Base-by-base conservation (phyloP, 2,113 vertebrate genomes). In the Chitala chitala region DNA sequence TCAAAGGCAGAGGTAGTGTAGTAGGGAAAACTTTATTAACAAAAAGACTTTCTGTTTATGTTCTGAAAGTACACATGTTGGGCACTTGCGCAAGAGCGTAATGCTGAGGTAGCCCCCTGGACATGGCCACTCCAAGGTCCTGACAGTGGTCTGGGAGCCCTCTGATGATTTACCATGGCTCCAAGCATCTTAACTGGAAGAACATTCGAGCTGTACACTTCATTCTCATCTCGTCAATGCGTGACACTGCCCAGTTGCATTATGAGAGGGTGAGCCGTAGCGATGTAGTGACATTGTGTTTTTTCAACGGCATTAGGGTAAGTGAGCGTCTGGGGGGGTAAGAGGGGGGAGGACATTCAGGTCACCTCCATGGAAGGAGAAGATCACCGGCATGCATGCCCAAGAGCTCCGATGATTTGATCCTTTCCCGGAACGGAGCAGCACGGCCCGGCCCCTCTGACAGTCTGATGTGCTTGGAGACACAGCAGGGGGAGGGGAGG, bases 401-500 rank as follows among this genome's bases (percentile, higher is more conserved):
- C 68, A 69, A 63, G 31, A 12, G 51, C 51, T 48, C 9, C 54
- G 59, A 24, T 26, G 31, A 10, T 80, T 72, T 46, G 51, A 22
- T 36, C 31, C 31, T 71, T 69, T 68, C 42, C 26, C n/a, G 29
- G 72, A 44, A 7, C 51, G 20, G 31, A 81, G 78, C 17, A 77
- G 24, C 40, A 22, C 20, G 7, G 40, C 38, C 13, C 38, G 26
- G 69, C 36, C 38, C 38, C n/a, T 53, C 31, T 24, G 33, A 31
- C 36, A 40, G 69, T 10, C 68, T 22, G 68, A 53, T 83, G 69
- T 79, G 86, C 79, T 85, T 87, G 22, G 75, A 87, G 85, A 44
- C 13, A 24, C 46, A 88, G 89, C 85, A 82, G 85, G 83, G 87
- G 88, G 86, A 90, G 92, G n/a, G n/a, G 88, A 90, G 86, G 83